Conservation (phyloP, 2,888 invertebrate genomes). For the Hoplodrina blanda region DNA sequence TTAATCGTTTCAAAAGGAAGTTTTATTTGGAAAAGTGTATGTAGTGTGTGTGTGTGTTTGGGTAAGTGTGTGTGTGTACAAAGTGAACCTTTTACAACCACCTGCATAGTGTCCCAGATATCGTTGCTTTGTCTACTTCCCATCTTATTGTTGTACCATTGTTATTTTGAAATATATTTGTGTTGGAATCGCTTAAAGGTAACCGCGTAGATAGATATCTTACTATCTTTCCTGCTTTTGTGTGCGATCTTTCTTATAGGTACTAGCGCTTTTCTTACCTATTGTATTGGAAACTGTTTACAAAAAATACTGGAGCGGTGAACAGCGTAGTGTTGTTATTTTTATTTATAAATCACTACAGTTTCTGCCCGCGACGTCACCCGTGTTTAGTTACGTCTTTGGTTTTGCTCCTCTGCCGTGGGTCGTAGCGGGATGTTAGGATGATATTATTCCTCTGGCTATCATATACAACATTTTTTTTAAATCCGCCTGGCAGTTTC, state of each 20-base stretch:
- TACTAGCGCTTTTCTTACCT: not conserved
- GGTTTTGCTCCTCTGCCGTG: too few species aligned
- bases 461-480: too few species aligned
- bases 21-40: too few species aligned
- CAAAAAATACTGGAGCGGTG: not conserved
- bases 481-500: too few species aligned
- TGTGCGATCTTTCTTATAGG: conserved; percentile 5
- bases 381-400: too few species aligned
- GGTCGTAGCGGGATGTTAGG: too few species aligned
- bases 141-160: conserved; percentile 12
- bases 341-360: not conserved
- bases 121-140: conserved; percentile 9
- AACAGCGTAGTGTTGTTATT: not conserved
- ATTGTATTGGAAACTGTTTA: conserved; percentile 9
- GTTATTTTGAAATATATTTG: conserved; percentile 48
- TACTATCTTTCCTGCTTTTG: conserved; percentile 20
- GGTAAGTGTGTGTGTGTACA: not conserved
- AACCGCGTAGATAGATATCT: conserved; percentile 5
- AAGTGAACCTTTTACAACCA: conserved; percentile 1
- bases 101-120: not conserved
- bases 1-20: too few species aligned
- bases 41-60: too few species aligned
- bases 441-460: too few species aligned
- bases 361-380: too few species aligned
- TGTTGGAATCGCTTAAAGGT: conserved; percentile 7